These are phyloP conservation scores for Myotis brandtii DNA, from an alignment of 2,113 vertebrate species.

Conservation along the genomic window DNA sequence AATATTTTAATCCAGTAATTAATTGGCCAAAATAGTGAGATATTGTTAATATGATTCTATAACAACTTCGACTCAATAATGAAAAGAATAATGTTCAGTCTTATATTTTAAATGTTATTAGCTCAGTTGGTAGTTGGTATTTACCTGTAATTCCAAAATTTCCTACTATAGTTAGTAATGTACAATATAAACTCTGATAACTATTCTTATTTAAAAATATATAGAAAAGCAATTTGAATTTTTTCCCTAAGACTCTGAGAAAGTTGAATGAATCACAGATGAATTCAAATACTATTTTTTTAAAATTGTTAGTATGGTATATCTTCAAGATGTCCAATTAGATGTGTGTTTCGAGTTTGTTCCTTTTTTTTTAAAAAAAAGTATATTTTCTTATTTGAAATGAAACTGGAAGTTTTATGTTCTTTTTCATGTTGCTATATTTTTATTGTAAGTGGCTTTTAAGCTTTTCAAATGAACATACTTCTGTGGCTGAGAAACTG, in stretches of 20 bases:
- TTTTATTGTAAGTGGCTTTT: constrained; percentile 72
- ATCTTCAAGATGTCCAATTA: constrained; percentile 62
- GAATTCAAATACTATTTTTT: constrained; percentile 40
- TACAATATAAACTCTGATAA: constrained; percentile 36
- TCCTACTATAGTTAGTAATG: constrained; percentile 8
- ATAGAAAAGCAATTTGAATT: constrained; percentile 44
- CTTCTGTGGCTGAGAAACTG: constrained; percentile 71
- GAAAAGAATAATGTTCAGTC: constrained; percentile 40
- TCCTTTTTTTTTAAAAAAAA: neutral
- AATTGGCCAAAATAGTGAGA: constrained; percentile 39
- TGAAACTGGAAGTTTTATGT: constrained; percentile 66
- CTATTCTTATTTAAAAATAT: constrained; percentile 50
- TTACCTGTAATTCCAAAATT: constrained; percentile 38
- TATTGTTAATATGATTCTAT: constrained; percentile 28
- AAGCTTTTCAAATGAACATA: constrained; percentile 74
- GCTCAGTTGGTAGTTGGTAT: neutral
- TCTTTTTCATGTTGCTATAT: constrained; percentile 68
- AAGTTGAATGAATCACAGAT: constrained; percentile 58
- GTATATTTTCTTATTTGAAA: constrained; percentile 61
- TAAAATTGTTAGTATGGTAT: constrained; percentile 40
- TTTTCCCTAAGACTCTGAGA: constrained; percentile 39
- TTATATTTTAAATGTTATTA: constrained; percentile 43
- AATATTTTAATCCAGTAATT: constrained; percentile 34
- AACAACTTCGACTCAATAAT: constrained; percentile 35
- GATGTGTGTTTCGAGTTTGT: constrained; percentile 52